Evolutionary conservation across 2,888 invertebrate genomes (phyloP), one percentile per base, ranked within the genome.

Genomic region (Xanthia icteritia): DNA sequence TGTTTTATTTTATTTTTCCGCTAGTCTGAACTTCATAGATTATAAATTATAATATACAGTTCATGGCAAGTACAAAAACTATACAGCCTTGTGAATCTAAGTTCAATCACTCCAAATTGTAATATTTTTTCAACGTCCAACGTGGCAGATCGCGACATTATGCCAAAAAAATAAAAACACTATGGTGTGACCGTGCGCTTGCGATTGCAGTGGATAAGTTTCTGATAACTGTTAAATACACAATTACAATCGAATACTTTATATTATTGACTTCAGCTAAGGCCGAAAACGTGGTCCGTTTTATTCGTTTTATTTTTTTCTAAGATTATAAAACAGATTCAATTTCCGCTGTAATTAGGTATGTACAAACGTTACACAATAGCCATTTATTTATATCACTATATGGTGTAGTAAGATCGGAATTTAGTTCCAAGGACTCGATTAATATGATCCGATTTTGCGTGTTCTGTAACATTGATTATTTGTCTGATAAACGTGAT

Each of bases 1-100:
- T 51, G 48, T 39, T 56, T 79, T 60, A 58, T 67, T 51, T 48
- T 56, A 56, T 77, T 81, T 76, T 61, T 61, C 54, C 61, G 27
- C 76, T 36, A 23, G 42, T 65, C 23, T 82, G 82, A 81, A 81
- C 82, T 82, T 56, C 60, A 56, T 67, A 42, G 56, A 77, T 70
- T 81, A 70, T 58, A 64, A 67, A 77, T 70, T 81, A 70, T 58
- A 64, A 67, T 82, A 23, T 71, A 81, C 73, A 81, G 69, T 81
- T 81, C 78, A 82, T 82, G 82, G 68, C 36, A 63, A 82, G 78
- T 77, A 71, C 61, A 70, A 81, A 82, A 82, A 81, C 73, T 64
- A 63, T 63, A 79, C 82, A 83, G 36, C 82, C 83, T 82, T 82
- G 83, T 82, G 70, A 54, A 78, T 65, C 58, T n/a, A 56, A 83